phyloP scores from a whole-genome alignment of 2,797 vertebrate species.

The Remorina albescens region DNA sequence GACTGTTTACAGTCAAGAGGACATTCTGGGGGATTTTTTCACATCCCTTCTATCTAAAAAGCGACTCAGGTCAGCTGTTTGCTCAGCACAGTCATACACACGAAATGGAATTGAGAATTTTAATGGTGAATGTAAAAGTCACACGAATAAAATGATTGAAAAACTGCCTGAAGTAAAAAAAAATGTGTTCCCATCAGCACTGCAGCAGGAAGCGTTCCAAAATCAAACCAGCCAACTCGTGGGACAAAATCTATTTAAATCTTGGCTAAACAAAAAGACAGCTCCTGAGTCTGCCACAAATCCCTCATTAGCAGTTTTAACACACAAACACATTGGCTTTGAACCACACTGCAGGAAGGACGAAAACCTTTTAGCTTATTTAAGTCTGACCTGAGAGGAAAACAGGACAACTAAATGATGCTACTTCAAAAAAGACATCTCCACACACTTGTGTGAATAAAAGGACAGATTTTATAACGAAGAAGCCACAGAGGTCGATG shows the following conservation, averaged over 20 bases:
- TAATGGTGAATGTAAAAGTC: neutral
- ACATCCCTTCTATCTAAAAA: neutral
- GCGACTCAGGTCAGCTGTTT: neutral
- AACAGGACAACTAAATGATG: neutral
- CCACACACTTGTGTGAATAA: neutral
- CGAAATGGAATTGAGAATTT: neutral
- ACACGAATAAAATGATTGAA: neutral
- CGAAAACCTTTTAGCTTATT: slow-evolving; percentile 27
- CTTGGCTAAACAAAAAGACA: slow-evolving; percentile 45
- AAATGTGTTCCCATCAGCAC: slow-evolving; percentile 9
- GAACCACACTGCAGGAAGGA: neutral
- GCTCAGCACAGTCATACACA: neutral
- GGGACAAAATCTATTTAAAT: slow-evolving; percentile 45
- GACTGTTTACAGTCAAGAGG: neutral
- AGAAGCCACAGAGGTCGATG: neutral
- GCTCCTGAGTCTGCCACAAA: slow-evolving; percentile 27
- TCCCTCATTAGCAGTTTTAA: slow-evolving; percentile 41
- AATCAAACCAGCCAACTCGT: slow-evolving; percentile 20
- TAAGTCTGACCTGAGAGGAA: slow-evolving; percentile 11
- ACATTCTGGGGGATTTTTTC: neutral
- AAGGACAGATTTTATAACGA: neutral
- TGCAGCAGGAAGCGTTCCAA: slow-evolving; percentile 25
- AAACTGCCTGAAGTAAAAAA: slow-evolving; percentile 3
- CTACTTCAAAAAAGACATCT: slow-evolving; percentile 33
- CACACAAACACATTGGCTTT: slow-evolving; percentile 31